These are phyloP conservation scores for Amphimallon solstitiale DNA, from an alignment of 2,888 invertebrate species.

Conservation along the genomic window DNA sequence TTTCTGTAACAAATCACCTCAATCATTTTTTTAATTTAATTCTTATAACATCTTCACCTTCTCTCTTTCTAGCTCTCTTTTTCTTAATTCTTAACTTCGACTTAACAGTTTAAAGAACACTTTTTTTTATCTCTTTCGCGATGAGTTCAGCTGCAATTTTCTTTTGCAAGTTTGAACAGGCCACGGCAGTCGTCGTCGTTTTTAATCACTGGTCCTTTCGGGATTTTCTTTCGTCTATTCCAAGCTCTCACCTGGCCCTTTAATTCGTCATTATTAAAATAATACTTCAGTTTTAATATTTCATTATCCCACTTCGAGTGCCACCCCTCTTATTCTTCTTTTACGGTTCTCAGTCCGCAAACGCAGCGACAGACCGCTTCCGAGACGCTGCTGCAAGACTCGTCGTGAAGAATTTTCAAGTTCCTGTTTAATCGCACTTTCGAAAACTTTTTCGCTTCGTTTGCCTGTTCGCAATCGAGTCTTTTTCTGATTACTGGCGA, in stretches of 20 bases:
- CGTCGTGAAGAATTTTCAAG: neutral
- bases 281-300: constrained; percentile 65
- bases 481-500: too few species aligned
- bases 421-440: constrained; percentile 13
- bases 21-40: too few species aligned
- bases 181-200: constrained; percentile 46
- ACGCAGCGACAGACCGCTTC: constrained; percentile 13
- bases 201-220: constrained; percentile 60
- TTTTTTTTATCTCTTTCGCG: too few species aligned
- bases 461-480: too few species aligned
- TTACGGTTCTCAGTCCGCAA: constrained; percentile 10
- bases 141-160: constrained; percentile 25
- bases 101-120: too few species aligned
- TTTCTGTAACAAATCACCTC: too few species aligned
- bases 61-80: too few species aligned
- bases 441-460: constrained; percentile 27
- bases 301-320: constrained; percentile 54
- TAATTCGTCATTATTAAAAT: constrained; percentile 66
- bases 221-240: constrained; percentile 49
- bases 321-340: constrained; percentile 37
- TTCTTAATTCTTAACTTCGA: too few species aligned
- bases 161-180: constrained; percentile 10
- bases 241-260: constrained; percentile 59
- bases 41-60: too few species aligned
- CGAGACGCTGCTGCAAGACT: constrained; percentile 25